Conservation (phyloP, 30 jellyfish, hydroid and myxozoan genomes). For the Chironex yamaguchii region DNA sequence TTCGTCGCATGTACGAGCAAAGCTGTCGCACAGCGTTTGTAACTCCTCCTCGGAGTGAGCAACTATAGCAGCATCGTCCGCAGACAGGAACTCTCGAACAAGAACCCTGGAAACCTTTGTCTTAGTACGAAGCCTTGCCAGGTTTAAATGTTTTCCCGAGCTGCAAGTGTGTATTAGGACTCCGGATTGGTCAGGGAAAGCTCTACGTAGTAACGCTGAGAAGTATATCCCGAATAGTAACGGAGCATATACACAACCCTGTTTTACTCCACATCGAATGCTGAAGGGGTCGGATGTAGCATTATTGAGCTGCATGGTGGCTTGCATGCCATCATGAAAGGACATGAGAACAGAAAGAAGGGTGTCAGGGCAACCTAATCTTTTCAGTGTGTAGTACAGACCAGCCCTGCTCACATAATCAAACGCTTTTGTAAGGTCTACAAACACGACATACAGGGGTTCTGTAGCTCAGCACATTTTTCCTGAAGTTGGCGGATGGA, state of each 20-base stretch:
- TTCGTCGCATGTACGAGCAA: background rate
- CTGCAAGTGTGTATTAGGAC: background rate
- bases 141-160: conserved; percentile 3
- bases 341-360: too few species aligned
- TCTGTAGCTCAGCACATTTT: too few species aligned
- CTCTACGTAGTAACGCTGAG: background rate
- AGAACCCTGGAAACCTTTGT: conserved; percentile 6
- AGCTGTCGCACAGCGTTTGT: background rate
- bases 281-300: conserved; percentile 9
- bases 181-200: background rate
- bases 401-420: too few species aligned
- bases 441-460: too few species aligned
- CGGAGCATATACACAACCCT: conserved; percentile 15
- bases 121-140: conserved; percentile 5
- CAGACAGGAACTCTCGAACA: conserved; percentile 8
- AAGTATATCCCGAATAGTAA: too few species aligned
- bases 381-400: too few species aligned
- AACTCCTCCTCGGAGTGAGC: background rate
- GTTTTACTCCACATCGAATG: conserved; percentile 1
- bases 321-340: background rate
- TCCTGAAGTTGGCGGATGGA: too few species aligned
- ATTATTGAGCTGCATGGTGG: conserved; percentile 3
- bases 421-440: too few species aligned
- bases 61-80: conserved; percentile 13
- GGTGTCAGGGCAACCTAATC: too few species aligned